Conservation (phyloP, 1,140 invertebrate species). For the Cyrtorhinus lividipennis region DNA sequence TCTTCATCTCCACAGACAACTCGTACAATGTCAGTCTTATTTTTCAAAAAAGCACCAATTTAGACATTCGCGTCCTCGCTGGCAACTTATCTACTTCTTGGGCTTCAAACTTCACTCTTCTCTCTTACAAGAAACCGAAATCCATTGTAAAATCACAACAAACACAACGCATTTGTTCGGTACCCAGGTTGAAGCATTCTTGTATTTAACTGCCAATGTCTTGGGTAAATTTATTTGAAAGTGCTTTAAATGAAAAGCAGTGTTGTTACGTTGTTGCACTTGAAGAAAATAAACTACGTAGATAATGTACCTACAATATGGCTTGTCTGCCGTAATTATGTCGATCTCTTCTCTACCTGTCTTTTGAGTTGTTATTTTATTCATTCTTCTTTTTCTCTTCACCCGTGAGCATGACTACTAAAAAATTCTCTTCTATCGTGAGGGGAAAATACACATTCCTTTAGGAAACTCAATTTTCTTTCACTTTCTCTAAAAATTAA, state of each 20-base stretch:
- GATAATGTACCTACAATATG: constrained; percentile 1
- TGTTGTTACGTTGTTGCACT: constrained; percentile 15
- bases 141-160: too few species aligned
- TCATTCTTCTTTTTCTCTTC: background rate
- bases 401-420: background rate
- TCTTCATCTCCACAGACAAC: too few species aligned
- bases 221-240: too few species aligned
- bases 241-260: constrained; percentile 4
- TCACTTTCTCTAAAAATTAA: background rate
- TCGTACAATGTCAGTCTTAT: too few species aligned
- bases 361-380: background rate
- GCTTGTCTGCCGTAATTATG: constrained; percentile 12
- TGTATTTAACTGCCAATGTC: too few species aligned
- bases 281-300: background rate
- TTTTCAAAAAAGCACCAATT: too few species aligned
- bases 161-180: too few species aligned
- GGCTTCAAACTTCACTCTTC: too few species aligned
- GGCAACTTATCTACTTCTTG: too few species aligned
- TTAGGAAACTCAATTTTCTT: background rate
- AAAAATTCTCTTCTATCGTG: background rate
- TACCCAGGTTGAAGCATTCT: too few species aligned
- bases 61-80: too few species aligned
- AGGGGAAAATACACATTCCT: background rate
- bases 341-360: constrained; percentile 1
- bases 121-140: too few species aligned